Evolutionary conservation across 2,113 vertebrate species (phyloP).

Genomic region (Bothrops jararaca): DNA sequence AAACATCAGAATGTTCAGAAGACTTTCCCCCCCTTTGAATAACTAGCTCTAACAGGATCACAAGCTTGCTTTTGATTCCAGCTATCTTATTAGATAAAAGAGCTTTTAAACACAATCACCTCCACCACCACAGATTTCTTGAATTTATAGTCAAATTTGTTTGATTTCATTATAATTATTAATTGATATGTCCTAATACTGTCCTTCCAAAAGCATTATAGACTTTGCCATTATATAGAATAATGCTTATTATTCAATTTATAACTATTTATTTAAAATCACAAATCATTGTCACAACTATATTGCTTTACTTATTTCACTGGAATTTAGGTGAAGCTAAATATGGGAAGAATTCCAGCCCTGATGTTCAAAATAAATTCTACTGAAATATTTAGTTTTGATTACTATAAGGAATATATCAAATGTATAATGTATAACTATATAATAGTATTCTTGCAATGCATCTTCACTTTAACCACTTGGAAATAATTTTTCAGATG

Average conservation of each 20-base stretch:
- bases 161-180: neutral
- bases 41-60: neutral
- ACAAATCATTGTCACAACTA: neutral
- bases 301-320: neutral
- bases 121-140: neutral
- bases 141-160: neutral
- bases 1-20: neutral
- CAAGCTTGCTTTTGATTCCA: neutral
- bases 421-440: neutral
- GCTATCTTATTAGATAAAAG: neutral
- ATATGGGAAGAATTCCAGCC: neutral
- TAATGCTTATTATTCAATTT: neutral
- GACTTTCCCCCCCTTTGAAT: neutral
- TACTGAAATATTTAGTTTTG: neutral
- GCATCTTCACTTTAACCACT: neutral
- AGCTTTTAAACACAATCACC: neutral
- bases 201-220: neutral
- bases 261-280: neutral
- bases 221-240: neutral
- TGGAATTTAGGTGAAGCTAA: neutral
- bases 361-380: neutral
- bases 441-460: neutral
- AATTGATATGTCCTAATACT: neutral
- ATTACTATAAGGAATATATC: neutral
- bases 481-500: neutral